Base-by-base conservation (phyloP, 2,888 invertebrate genomes). In the Morpho helenor region DNA sequence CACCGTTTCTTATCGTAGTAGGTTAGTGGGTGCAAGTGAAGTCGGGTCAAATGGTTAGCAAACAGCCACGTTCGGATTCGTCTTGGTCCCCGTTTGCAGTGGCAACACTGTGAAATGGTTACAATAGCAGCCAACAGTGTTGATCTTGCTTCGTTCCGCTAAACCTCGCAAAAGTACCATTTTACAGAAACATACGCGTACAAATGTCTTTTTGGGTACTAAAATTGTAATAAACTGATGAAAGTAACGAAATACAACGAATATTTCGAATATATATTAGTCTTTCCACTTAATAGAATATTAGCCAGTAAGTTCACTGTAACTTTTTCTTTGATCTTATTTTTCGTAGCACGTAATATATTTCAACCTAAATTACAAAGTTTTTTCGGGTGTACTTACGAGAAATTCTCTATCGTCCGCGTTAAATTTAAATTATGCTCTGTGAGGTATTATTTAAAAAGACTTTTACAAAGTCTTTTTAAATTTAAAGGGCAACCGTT, bases 41-140 rank as follows among this genome's bases (percentile, higher is more conserved):
- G 84, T 67, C 84, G 71, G 85, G 86, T 87, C 84, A 84, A 87
- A 87, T 76, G 83, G 78, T 84, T 82, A 84, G 85, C 78, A 85
- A 87, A 86, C 78, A 80, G 69, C 70, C 70, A 74, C 72, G 70
- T 68, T 72, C 74, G 70, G 76, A 85, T 85, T 87, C 79, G 82
- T 80, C 78, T 81, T 81, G 84, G 78, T 75, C 72, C 75, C 73
- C 75, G 78, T 80, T 81, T 76, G 67, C 64, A 74, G 71, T 74
- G 70, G 77, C 72, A 73, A 71, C 71, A 74, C 73, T 78, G 77
- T 79, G 77, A 81, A 82, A 84, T 78, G 75, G 78, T 82, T 79
- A 79, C 79, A 79, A 83, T 79, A 81, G 74, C 75, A 70, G 68
- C 69, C 71, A 68, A 74, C 73, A 77, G 77, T 78, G 74, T 75